Percentiles rank a stretch among this genome's conserved stretches.
Conservation (phyloP, 1,140 invertebrate species). For the Heliconius congener region DNA sequence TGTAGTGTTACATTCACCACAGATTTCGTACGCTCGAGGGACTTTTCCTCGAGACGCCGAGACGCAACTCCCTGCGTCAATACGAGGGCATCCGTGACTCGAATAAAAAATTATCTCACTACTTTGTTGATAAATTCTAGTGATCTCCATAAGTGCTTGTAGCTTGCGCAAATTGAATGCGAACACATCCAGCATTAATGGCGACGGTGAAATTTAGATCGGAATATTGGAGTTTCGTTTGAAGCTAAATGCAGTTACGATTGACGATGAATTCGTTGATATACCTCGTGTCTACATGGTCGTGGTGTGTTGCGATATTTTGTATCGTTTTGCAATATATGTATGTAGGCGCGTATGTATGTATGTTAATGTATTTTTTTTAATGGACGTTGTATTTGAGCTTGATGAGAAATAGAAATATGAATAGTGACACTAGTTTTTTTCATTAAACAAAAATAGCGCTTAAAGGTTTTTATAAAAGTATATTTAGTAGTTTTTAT, state of each 20-base stretch:
- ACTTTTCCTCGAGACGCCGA: slow-evolving; percentile 36
- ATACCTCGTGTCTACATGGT: not conserved
- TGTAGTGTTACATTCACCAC: slow-evolving; percentile 58
- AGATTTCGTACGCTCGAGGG: slow-evolving; percentile 60
- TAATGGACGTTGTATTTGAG: not conserved
- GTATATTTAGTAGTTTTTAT: no score
- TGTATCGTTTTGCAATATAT: not conserved
- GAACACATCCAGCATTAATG: slow-evolving; percentile 22
- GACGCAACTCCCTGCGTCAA: slow-evolving; percentile 57
- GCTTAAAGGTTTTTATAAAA: not conserved
- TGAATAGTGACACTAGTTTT: not conserved
- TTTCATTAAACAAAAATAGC: not conserved
- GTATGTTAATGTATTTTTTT: not conserved
- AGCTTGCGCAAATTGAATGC: slow-evolving; percentile 38
- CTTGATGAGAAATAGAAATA: not conserved
- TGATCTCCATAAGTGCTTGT: slow-evolving; percentile 40
- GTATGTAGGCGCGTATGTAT: not conserved
- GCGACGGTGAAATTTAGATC: slow-evolving; percentile 29
- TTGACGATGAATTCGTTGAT: slow-evolving; percentile 21
- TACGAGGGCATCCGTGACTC: slow-evolving; percentile 40
- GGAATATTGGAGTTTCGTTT: slow-evolving; percentile 18
- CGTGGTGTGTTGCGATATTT: not conserved
- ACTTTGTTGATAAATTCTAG: slow-evolving; percentile 32
- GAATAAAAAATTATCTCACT: slow-evolving; percentile 42
- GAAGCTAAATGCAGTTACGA: slow-evolving; percentile 19